Base-by-base conservation (phyloP, 2,888 invertebrate genomes). In the Ethmia dodecea region DNA sequence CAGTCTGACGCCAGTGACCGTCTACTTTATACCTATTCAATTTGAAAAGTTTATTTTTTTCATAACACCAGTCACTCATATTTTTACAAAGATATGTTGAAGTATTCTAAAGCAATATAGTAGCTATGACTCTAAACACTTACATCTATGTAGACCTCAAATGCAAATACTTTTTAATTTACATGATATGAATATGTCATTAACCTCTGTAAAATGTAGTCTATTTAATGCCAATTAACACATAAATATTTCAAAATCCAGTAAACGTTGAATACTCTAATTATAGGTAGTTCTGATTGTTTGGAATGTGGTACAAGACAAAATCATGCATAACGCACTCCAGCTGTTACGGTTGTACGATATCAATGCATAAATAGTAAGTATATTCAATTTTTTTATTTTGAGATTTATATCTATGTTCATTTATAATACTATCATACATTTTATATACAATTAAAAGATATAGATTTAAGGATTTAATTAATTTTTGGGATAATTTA, bases 121-220 rank as follows among this genome's bases (percentile, higher is more conserved):
- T 77, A 81, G 73, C 80, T 86, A 81, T 81, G 83, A 79, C 78
- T 81, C 79, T 83, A 83, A 79, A 73, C 67, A 74, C 83, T 81
- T 84, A 83, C 58, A 77, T 63, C 81, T 84, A 84, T 73, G 67
- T 79, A 84, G 84, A 84, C 83, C 84, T 86, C 84, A 86, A 86
- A 84, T 86, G 86, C 86, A 84, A 83, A 83, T 83, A 86, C 81
- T 84, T 81, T 74, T 74, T 70, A 81, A 79, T 84, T 81, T 84
- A 86, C 84, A 83, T 84, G 86, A 86, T 86, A 86, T 86, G 86
- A 84, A 83, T 83, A 81, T 79, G 81, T 81, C 79, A 77, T 79
- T 81, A 75, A 80, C 78, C 73, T 80, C 79, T 76, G 79, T 78
- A 76, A 69, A 66, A 69, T 59, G 59, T 52, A 62, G 60, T 60